Percentiles rank a stretch among this genome's conserved stretches.
Conservation (phyloP, 2,113 vertebrate genomes). For the Fulica atra region DNA sequence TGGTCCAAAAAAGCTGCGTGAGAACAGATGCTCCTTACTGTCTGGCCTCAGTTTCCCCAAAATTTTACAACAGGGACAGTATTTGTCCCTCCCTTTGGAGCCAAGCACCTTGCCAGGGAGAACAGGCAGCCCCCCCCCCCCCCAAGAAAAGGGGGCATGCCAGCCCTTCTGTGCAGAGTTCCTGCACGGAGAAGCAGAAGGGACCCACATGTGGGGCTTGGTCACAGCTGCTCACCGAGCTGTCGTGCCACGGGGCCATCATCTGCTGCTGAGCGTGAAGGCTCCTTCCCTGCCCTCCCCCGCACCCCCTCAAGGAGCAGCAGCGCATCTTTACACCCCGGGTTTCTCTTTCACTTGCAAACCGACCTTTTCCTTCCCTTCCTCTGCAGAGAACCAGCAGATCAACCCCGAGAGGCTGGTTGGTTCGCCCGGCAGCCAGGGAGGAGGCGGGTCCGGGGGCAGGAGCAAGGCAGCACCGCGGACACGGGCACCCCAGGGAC, state of each 20-base stretch:
- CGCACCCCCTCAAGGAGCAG: background rate
- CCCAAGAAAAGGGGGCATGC: background rate
- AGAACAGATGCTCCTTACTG: background rate
- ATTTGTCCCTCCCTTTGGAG: background rate
- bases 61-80: fast-evolving
- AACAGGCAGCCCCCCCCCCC: background rate
- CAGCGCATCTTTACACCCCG: background rate
- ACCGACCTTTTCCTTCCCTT: background rate
- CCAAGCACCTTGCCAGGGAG: background rate
- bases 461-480: background rate
- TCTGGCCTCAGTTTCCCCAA: background rate
- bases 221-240: background rate
- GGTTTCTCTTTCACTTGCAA: background rate
- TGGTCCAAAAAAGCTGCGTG: background rate
- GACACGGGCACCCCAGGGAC: background rate
- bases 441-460: background rate
- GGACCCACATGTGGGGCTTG: background rate
- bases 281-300: background rate
- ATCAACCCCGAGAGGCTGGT: background rate
- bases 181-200: background rate
- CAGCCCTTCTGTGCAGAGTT: background rate
- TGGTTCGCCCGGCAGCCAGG: conserved; percentile 47
- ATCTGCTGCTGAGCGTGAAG: background rate
- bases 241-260: background rate
- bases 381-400: conserved; percentile 35